Conservation (phyloP, 2,888 invertebrate genomes). For the Therioaphis trifolii region DNA sequence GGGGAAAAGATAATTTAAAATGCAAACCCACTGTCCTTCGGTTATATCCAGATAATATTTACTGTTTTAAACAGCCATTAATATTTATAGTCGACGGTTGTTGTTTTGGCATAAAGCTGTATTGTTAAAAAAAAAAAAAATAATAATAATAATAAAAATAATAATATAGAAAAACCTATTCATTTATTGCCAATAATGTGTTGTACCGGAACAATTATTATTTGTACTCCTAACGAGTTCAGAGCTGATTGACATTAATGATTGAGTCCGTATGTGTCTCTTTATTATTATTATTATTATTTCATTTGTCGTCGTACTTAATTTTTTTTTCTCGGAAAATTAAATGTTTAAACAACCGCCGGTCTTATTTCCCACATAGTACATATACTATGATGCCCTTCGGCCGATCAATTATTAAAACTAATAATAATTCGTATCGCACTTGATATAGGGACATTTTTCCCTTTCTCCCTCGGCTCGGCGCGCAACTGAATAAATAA, state of each 20-base stretch:
- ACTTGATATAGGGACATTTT: constrained; percentile 38
- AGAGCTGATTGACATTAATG: constrained; percentile 36
- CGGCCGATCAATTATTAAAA: constrained; percentile 55
- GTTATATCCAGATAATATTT: not conserved
- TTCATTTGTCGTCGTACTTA: constrained; percentile 41
- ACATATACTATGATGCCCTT: not conserved
- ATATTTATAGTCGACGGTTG: constrained; percentile 26
- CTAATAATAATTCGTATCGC: constrained; percentile 56
- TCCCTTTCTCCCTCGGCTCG: not conserved
- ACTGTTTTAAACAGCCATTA: constrained; percentile 5
- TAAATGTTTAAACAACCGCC: constrained; percentile 44
- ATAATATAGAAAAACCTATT: not conserved
- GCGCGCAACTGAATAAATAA: constrained; percentile 47
- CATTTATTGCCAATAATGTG: constrained; percentile 24
- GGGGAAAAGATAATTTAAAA: not conserved
- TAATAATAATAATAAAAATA: not conserved
- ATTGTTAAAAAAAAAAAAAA: not conserved
- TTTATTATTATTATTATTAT: constrained; percentile 5
- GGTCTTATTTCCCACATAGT: constrained; percentile 50
- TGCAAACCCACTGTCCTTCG: not conserved
- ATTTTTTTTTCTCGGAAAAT: constrained; percentile 44
- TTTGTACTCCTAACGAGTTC: constrained; percentile 38
- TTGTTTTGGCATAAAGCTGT: constrained; percentile 23
- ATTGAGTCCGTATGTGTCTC: constrained; percentile 4
- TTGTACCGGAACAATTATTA: constrained; percentile 17